Conservation (phyloP, 2,113 vertebrate genomes). For the Gallinago paraguaiae region DNA sequence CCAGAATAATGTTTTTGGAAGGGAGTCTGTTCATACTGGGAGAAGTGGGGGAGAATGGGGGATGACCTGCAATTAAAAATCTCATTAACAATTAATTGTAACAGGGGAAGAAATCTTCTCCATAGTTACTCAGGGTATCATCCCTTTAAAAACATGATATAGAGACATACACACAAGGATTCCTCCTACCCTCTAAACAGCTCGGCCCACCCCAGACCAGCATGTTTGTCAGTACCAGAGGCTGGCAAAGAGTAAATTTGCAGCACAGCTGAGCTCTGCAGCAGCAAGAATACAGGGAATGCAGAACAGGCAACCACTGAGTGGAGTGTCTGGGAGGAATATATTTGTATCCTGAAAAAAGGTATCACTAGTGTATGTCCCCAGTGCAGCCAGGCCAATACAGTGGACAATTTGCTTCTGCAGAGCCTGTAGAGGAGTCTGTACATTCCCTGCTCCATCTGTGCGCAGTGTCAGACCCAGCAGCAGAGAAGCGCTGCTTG, state of each 20-base stretch:
- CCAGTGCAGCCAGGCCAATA: neutral
- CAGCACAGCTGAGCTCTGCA: neutral
- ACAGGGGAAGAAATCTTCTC: neutral
- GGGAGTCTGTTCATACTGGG: neutral
- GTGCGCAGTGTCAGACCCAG: neutral
- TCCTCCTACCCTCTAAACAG: neutral
- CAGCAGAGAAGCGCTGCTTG: neutral
- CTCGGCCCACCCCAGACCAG: neutral
- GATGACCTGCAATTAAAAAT: conserved; percentile 1
- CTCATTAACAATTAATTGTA: conserved; percentile 9
- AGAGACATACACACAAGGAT: neutral
- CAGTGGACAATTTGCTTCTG: neutral
- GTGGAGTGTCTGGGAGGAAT: neutral
- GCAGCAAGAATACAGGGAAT: neutral
- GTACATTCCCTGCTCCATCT: neutral
- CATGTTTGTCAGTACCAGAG: neutral
- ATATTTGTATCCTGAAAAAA: neutral
- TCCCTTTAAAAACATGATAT: neutral
- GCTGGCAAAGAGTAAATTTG: neutral
- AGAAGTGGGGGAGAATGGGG: neutral
- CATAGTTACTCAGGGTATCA: neutral
- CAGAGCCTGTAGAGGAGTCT: neutral
- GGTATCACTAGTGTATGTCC: neutral
- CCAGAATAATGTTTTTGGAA: conserved; percentile 56
- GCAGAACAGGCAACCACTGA: neutral